A percentile compares a stretch with the other conserved stretches of the same genome.
Conservation (phyloP, 2,113 vertebrate genomes). For the Cololabis saira region DNA sequence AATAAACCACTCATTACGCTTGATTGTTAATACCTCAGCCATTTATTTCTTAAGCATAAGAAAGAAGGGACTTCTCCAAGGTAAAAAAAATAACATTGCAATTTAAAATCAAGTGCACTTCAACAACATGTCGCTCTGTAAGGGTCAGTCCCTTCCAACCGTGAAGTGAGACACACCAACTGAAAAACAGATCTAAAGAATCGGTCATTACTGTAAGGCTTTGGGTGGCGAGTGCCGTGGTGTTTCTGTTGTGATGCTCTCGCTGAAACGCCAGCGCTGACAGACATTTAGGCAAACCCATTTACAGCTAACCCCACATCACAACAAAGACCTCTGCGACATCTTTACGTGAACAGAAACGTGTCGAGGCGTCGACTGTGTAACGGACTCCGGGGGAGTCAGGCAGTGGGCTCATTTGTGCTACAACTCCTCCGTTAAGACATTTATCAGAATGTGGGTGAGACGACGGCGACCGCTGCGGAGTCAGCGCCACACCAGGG, state of each 20-base stretch:
- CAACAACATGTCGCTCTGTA: conserved; percentile 63
- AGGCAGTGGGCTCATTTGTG: conserved; percentile 72
- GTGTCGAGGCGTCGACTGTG: conserved; percentile 12
- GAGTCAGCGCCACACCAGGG: conserved; percentile 32
- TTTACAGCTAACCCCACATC: conserved; percentile 23
- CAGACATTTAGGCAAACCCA: conserved; percentile 4
- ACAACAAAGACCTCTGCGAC: conserved; percentile 32
- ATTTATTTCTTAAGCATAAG: conserved; percentile 83
- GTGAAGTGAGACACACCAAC: conserved; percentile 74
- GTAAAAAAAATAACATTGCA: conserved; percentile 79
- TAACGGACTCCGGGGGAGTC: conserved; percentile 36
- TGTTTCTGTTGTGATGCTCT: conserved; percentile 26
- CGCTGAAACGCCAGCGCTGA: conserved; percentile 8
- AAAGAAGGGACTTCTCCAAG: conserved; percentile 74
- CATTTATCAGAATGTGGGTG: conserved; percentile 20
- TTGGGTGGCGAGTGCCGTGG: conserved; percentile 71
- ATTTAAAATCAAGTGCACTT: conserved; percentile 84
- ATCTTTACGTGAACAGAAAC: conserved; percentile 36
- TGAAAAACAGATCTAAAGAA: conserved; percentile 59
- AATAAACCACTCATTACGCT: conserved; percentile 12
- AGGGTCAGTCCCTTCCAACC: conserved; percentile 56
- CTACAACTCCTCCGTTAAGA: conserved; percentile 52
- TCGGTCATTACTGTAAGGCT: conserved; percentile 78
- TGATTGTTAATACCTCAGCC: conserved; percentile 62
- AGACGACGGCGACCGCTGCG: conserved; percentile 27